These are phyloP conservation scores for Escarpia spicata DNA, from an alignment of 2,888 invertebrate genomes.

Conservation along the genomic window DNA sequence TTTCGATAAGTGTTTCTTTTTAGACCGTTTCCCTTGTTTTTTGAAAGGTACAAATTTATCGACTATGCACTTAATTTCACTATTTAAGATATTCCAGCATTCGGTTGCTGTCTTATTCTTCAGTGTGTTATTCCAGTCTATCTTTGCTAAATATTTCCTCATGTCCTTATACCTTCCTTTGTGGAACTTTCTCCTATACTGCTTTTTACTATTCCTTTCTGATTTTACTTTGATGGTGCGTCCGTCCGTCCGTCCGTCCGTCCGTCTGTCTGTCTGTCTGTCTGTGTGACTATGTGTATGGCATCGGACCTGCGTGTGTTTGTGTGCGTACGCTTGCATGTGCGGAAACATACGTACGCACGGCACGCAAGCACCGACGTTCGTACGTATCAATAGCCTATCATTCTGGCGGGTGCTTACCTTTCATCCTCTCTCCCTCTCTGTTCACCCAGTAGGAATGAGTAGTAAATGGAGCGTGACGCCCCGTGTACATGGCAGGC, in stretches of 20 bases:
- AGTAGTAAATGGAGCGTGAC: constrained; percentile 47
- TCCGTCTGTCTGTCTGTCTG: neutral
- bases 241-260: neutral
- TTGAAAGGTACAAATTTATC: too few relatives aligned
- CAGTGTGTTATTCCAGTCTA: too few relatives aligned
- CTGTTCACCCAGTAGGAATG: constrained; percentile 43
- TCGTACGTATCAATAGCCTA: neutral
- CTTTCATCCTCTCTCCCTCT: constrained; percentile 44
- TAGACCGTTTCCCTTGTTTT: too few relatives aligned
- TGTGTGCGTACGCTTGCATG: neutral
- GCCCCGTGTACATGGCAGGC: constrained; percentile 43
- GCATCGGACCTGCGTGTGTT: neutral
- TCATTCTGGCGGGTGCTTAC: constrained; percentile 27
- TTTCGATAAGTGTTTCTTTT: too few relatives aligned
- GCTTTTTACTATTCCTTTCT: too few relatives aligned
- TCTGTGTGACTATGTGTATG: neutral
- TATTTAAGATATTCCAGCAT: too few relatives aligned
- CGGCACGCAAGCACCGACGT: neutral
- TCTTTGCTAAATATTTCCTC: too few relatives aligned
- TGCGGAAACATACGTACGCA: neutral
- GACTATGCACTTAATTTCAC: too few relatives aligned
- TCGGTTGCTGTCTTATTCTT: too few relatives aligned
- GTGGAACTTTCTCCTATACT: too few relatives aligned
- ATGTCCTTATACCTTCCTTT: too few relatives aligned
- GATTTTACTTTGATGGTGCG: too few relatives aligned